Base-by-base conservation (phyloP, 2,797 vertebrate species). In the Alectoris magna region DNA sequence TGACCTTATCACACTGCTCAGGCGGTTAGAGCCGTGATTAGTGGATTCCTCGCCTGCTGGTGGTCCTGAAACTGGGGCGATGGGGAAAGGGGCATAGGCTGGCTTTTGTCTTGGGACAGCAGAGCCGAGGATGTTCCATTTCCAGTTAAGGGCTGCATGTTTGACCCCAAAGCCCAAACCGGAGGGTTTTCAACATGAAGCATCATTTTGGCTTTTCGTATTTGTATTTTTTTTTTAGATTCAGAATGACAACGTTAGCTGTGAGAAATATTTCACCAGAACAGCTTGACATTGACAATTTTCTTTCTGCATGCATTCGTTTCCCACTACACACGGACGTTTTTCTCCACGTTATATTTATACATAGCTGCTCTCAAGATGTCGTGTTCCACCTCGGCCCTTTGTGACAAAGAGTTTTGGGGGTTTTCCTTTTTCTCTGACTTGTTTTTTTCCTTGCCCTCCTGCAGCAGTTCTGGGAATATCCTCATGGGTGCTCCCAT, bases 21-120 rank as follows among this genome's bases (percentile, higher is more conserved):
- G 41, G 91, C 18, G 72, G 88, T 81, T 73, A 84, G 58, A 7
- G 5, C 90, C 16, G 62, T 49, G 82, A 86, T 92, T 96, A 97
- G 95, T 74, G 49, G 77, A 91, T 92, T 96, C 79, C 94, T 95
- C 74, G 94, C 96, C 93, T 9, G 24, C 92, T 93, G 93, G 83
- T 76, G 77, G 91, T 86, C 75, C 86, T 92, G 92, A 96, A 95
- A 92, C 89, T 94, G 95, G 81, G 85, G 88, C 72, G 93, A 87
- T 16, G 72, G 75, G 49, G 53, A 73, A 81, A 75, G 3, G 27
- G 53, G 43, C 0, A 14, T 9, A 16, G 12, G 10, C 3, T 23
- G 31, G 36, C 8, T 46, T 69, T 24, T 51, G 46, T 13, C 49
- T 72, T 62, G 43, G 51, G 19, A 24, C 39, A 48, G 31, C 46